Percentiles rank a stretch among this genome's conserved stretches.
Conservation (phyloP, 1,140 invertebrate species). For the Drosophila suzukii region DNA sequence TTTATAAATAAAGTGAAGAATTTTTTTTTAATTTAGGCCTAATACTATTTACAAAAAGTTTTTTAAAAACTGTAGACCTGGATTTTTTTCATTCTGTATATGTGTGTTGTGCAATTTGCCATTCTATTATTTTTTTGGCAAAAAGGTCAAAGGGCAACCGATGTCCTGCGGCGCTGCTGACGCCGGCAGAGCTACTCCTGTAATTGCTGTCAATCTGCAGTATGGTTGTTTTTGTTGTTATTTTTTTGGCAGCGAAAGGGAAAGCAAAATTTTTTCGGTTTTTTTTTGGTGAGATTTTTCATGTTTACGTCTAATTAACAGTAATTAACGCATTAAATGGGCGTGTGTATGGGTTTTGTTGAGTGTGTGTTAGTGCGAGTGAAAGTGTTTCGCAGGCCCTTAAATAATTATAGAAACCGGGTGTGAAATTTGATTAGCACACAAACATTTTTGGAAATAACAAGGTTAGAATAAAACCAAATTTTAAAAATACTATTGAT, state of each 20-base stretch:
- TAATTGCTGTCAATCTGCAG: constrained; percentile 75
- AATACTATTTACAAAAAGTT: no score
- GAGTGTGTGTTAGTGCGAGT: constrained; percentile 16
- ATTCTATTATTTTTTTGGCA: constrained; percentile 14
- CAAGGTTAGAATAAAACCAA: not conserved
- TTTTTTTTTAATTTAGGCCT: no score
- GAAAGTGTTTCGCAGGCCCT: constrained; percentile 38
- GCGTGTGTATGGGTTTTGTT: constrained; percentile 30
- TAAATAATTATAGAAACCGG: constrained; percentile 17
- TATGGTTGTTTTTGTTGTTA: constrained; percentile 16
- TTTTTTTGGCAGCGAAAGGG: constrained; percentile 53
- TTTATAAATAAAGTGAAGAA: no score
- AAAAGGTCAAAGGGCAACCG: constrained; percentile 44
- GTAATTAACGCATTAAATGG: constrained; percentile 78
- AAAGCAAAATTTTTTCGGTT: constrained; percentile 52
- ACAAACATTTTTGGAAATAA: not conserved
- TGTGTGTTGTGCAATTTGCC: constrained; percentile 28
- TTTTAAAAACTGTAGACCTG: no score
- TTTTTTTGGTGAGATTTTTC: constrained; percentile 43
- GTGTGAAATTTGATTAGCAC: not conserved
- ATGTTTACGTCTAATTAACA: constrained; percentile 76
- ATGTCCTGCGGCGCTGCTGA: constrained; percentile 60
- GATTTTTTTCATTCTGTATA: not conserved
- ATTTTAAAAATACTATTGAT: no score
- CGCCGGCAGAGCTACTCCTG: constrained; percentile 32